Percentiles rank a stretch among this genome's conserved stretches.
Evolutionary conservation across 2,888 invertebrate genomes (phyloP).

Genomic region (Bibio marci): DNA sequence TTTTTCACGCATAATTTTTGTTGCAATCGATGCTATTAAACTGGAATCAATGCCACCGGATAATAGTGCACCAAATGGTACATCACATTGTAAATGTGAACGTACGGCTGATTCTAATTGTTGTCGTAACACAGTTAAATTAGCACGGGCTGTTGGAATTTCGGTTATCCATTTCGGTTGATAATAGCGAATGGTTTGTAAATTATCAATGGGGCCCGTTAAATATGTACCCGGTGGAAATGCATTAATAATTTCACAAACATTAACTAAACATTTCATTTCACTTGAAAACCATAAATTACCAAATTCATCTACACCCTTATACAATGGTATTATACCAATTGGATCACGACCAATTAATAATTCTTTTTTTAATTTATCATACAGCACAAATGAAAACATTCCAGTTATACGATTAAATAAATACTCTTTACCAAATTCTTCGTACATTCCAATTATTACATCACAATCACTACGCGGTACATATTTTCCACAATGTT

Average conservation of each 20-base stretch:
- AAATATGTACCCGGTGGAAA: conserved; percentile 24
- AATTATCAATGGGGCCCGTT: conserved; percentile 17
- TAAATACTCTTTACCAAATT: conserved; percentile 20
- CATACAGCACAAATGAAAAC: conserved; percentile 26
- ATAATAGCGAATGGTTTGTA: conserved; percentile 18
- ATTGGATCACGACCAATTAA: conserved; percentile 26
- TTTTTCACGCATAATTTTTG: conserved; percentile 23
- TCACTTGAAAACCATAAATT: conserved; percentile 28
- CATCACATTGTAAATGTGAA: conserved; percentile 28
- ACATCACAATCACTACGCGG: conserved; percentile 28
- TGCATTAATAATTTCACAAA: conserved; percentile 19
- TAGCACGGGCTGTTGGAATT: conserved; percentile 16
- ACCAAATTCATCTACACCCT: conserved; percentile 21
- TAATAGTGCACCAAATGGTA: conserved; percentile 24
- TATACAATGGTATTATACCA: conserved; percentile 28
- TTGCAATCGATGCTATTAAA: conserved; percentile 28
- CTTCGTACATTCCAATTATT: conserved; percentile 24
- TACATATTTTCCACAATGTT: conserved; percentile 18
- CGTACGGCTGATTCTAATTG: conserved; percentile 24
- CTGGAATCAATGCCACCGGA: conserved; percentile 30
- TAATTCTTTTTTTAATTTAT: conserved; percentile 18
- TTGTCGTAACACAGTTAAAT: conserved; percentile 17
- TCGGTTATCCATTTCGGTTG: conserved; percentile 18
- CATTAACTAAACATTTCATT: conserved; percentile 25
- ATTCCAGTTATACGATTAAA: conserved; percentile 22